Percentiles rank a stretch among this genome's conserved stretches.
Conservation (phyloP, 1,140 invertebrate genomes). For the Rhyacophila brunnea region DNA sequence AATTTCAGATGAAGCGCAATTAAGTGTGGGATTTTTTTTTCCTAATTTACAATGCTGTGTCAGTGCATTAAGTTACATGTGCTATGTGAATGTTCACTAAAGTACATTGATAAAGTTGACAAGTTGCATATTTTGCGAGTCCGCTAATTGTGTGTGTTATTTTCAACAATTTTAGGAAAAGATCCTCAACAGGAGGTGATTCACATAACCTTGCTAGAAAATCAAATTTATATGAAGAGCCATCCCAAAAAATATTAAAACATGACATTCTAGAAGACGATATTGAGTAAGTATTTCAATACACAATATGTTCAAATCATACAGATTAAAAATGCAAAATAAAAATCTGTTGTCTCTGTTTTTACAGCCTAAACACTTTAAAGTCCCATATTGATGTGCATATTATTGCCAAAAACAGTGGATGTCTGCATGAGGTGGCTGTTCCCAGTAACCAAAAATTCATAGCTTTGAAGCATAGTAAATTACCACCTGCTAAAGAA, state of each 20-base stretch:
- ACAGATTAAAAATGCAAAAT: neutral
- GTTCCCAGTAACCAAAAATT: slow-evolving; percentile 79
- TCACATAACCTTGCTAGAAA: neutral
- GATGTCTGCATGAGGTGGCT: slow-evolving; percentile 91
- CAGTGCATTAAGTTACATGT: too few species aligned
- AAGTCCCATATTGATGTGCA: slow-evolving; percentile 74
- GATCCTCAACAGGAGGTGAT: neutral
- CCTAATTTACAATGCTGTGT: too few species aligned
- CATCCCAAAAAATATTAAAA: slow-evolving; percentile 3
- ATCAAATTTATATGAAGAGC: neutral
- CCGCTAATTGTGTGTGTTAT: too few species aligned
- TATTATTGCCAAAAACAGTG: slow-evolving; percentile 83
- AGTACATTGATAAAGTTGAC: too few species aligned
- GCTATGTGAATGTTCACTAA: too few species aligned
- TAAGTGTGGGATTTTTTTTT: too few species aligned
- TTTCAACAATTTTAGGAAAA: neutral
- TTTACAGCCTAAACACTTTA: neutral
- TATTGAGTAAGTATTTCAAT: slow-evolving; percentile 18
- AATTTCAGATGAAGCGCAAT: too few species aligned
- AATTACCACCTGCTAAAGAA: slow-evolving; percentile 77
- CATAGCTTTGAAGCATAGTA: slow-evolving; percentile 62
- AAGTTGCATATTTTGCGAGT: too few species aligned
- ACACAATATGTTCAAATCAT: neutral
- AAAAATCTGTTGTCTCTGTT: neutral
- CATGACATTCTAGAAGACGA: slow-evolving; percentile 6